Evolutionary conservation across 2,113 vertebrate genomes (phyloP), one percentile per base, ranked within the genome.

Genomic region (Gobius niger): DNA sequence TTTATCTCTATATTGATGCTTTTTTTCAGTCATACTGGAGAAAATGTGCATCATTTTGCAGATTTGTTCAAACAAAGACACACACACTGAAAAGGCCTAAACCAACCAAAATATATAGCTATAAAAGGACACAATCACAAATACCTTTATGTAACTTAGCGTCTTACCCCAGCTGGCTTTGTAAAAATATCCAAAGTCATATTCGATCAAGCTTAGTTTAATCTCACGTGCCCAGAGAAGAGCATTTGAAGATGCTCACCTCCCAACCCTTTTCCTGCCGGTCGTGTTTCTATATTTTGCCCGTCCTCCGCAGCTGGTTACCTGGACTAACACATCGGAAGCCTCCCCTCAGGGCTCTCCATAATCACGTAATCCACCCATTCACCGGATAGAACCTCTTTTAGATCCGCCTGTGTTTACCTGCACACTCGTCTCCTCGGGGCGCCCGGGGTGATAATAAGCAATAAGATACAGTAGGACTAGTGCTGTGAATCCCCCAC

Each of bases 321-420:
- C 13, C 61, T 75, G 15, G 9, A 9, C 73, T 34, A 61, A 78
- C 73, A 47, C 69, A 7, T 41, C 8, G 57, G 34, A 71, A 16
- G 44, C 66, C 53, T 73, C 67, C 78, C 85, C 71, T 75, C 57
- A 80, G 81, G 82, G 49, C 74, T 74, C 59, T 81, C 77, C 42
- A 72, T 88, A 81, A 88, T 89, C 80, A 68, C 73, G 72, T 84
- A 81, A 89, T 85, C 78, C 74, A 74, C 40, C 78, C 76, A 70
- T 88, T 88, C 78, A 85, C 67, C 59, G 24, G 59, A 61, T 78
- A 14, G 63, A 82, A 71, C 70, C 81, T 86, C 78, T 79, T 34
- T 82, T 85, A 84, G 85, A 86, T 75, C 70, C 71, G 75, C 68
- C 84, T 81, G 73, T 65, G 76, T 84, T 81, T 88, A 82, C 78